Percentiles rank a stretch among this genome's conserved stretches.
phyloP scores from a whole-genome alignment of 2,797 vertebrate species.

The Mycteria americana region DNA sequence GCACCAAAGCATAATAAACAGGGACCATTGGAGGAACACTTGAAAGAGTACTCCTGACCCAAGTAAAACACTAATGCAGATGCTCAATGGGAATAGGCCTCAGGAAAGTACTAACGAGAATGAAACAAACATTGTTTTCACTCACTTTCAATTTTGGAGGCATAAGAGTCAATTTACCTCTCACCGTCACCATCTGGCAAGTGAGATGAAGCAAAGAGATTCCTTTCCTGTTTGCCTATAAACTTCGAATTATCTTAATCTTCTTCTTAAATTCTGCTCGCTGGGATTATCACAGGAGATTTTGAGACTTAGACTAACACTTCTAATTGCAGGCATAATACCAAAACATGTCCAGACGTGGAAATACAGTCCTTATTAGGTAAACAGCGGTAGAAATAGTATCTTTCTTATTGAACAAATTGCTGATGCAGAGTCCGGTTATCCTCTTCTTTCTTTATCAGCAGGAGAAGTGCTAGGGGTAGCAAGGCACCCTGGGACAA shows the following conservation, averaged over 20 bases:
- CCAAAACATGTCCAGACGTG: neutral
- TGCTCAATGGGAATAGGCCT: neutral
- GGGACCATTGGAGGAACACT: neutral
- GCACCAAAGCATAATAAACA: neutral
- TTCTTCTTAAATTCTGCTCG: neutral
- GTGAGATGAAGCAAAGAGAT: neutral
- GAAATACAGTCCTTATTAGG: neutral
- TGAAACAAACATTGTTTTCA: neutral
- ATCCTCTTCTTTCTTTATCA: neutral
- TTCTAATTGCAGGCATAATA: neutral
- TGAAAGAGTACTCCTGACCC: neutral
- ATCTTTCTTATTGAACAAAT: neutral
- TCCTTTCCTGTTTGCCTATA: conserved; percentile 13
- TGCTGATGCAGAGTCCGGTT: neutral
- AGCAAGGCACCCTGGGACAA: neutral
- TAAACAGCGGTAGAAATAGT: neutral
- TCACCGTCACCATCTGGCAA: neutral
- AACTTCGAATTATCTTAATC: neutral
- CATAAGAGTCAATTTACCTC: neutral
- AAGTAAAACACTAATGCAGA: neutral
- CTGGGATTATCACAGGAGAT: neutral
- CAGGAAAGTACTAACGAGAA: neutral
- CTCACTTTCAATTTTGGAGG: neutral
- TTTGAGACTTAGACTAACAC: neutral
- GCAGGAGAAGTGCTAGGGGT: neutral